Conservation (phyloP, 2,113 vertebrate genomes). For the Psittacus erithacus region DNA sequence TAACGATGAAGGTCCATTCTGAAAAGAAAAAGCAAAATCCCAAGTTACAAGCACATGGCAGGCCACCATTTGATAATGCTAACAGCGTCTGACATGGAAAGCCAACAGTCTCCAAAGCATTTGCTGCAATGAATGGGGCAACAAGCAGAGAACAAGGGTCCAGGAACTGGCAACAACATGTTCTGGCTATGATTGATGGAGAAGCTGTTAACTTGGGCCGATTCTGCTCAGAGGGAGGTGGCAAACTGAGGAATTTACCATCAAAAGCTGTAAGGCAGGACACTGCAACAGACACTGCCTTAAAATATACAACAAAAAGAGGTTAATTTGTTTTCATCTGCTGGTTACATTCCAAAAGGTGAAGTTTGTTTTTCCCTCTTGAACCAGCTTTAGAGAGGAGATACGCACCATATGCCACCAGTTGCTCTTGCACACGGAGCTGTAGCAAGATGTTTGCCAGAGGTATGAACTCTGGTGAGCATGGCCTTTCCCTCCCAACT, state of each 20-base stretch:
- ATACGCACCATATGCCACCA: constrained; percentile 12
- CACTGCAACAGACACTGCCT: constrained; percentile 14
- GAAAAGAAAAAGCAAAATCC: too few species aligned
- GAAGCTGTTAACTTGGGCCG: neutral
- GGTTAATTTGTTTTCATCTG: constrained; percentile 69
- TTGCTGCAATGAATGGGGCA: neutral
- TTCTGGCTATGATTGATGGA: neutral
- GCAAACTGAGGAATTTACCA: constrained; percentile 23
- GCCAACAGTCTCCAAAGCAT: constrained; percentile 1
- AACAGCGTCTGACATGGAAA: neutral
- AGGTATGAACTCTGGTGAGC: constrained; percentile 8
- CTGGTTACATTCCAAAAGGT: constrained; percentile 33
- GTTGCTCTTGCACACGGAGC: neutral
- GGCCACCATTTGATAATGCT: neutral
- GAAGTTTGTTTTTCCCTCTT: constrained; percentile 59
- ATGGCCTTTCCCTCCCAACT: neutral
- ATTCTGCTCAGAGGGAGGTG: constrained; percentile 3
- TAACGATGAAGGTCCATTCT: neutral
- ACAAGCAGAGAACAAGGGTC: neutral
- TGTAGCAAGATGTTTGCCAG: constrained; percentile 22
- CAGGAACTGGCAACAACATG: neutral
- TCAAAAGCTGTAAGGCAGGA: constrained; percentile 24
- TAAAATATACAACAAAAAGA: constrained; percentile 11
- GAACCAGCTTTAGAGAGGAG: constrained; percentile 24
- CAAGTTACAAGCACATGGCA: neutral